Base-by-base conservation (phyloP, 2,797 vertebrate genomes). In the Eulemur albifrons region DNA sequence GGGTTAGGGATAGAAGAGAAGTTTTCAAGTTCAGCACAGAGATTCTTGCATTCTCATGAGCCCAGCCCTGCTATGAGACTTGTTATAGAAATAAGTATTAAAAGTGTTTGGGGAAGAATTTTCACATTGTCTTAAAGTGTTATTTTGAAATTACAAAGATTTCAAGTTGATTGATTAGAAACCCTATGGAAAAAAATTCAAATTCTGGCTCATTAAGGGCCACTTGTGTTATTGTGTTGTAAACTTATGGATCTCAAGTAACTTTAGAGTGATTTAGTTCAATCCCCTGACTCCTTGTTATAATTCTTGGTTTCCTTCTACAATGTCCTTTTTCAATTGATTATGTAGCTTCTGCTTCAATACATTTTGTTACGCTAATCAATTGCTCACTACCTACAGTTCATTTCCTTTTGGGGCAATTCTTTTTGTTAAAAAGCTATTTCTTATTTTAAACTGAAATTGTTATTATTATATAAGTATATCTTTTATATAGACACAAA, bases 101-200 rank as follows among this genome's bases (percentile, higher is more conserved):
- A 32, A 65, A 72, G 18, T 83, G 25, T 77, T 63, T 75, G n/a
- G 69, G 45, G 86, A 84, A 88, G 10, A 35, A 75, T 75, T 76
- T 95, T 76, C 75, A 72, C 52, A 63, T 77, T 72, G 45, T 48
- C 77, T 82, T 54, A 69, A 65, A 21, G 35, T 50, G 45, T 35
- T 57, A 83, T 35, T 88, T 96, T 79, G 61, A 88, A 93, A 94
- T 80, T 14, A 77, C 38, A 63, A 90, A 88, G 72, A 83, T 93
- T 87, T 27, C 54, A 84, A 90, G 57, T 65, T 70, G 40, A 48
- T 30, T 81, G 45, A 52, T 63, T 70, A 23, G 70, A 88, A 95
- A 81, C 20, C 25, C 43, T 40, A 30, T 75, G 69, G 21, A 21
- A 32, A 88, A 61, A 88, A 70, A 32, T 43, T 13, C 43, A 88